Percentiles rank a stretch among this genome's conserved stretches.
These are phyloP conservation scores for Alsophila aescularia DNA, from an alignment of 2,888 invertebrate species.

Conservation along the genomic window DNA sequence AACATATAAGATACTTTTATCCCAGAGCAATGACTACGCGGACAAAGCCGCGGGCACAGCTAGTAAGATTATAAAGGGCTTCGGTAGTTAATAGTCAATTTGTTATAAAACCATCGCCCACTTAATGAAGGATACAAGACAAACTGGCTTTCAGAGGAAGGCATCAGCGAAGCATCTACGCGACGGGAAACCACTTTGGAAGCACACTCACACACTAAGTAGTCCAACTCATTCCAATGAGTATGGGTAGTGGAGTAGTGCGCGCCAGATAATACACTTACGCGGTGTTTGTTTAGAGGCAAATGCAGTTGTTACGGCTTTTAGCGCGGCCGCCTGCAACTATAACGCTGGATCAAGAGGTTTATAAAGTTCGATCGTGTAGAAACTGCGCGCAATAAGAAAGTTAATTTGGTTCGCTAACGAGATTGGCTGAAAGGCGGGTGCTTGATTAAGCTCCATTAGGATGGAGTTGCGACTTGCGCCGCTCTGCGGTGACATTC, in stretches of 20 bases:
- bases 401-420: constrained; percentile 75
- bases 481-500: constrained; percentile 58
- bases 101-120: constrained; percentile 59
- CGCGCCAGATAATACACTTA: constrained; percentile 66
- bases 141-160: constrained; percentile 65
- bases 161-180: constrained; percentile 64
- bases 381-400: constrained; percentile 65
- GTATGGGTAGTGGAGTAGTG: constrained; percentile 53
- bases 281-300: constrained; percentile 66
- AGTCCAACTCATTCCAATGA: constrained; percentile 66
- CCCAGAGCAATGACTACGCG: too few relatives aligned
- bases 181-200: constrained; percentile 63
- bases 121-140: constrained; percentile 68
- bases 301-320: constrained; percentile 70
- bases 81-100: constrained; percentile 55
- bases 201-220: constrained; percentile 58
- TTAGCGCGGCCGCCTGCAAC: constrained; percentile 58
- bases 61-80: constrained; percentile 43
- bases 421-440: constrained; percentile 72
- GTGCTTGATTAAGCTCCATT: constrained; percentile 73
- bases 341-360: constrained; percentile 61
- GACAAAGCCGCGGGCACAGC: too few relatives aligned
- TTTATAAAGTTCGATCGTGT: constrained; percentile 65
- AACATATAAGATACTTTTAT: too few relatives aligned
- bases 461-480: constrained; percentile 53